These are phyloP conservation scores for Charaxes varanes DNA, from an alignment of 1,140 invertebrate genomes.

Conservation along the genomic window DNA sequence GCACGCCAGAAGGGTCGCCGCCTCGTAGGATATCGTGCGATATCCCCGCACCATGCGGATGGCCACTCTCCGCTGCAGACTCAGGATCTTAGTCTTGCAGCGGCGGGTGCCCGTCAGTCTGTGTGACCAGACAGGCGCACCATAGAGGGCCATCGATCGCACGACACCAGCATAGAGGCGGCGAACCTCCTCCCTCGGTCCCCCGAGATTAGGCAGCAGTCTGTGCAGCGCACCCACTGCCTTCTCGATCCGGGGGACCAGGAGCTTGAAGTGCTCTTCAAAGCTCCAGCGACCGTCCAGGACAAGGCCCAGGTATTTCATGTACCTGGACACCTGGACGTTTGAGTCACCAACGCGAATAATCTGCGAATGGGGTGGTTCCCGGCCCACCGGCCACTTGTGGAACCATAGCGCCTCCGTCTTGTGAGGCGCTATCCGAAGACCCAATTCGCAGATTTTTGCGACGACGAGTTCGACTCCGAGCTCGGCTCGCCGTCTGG, in stretches of 20 bases:
- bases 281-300: conserved; percentile 2
- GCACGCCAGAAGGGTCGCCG: too few relatives aligned
- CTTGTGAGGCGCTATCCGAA: neutral
- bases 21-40: too few relatives aligned
- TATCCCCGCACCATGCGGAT: too few relatives aligned
- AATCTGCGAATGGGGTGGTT: too few relatives aligned
- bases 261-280: neutral
- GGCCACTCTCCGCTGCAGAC: too few relatives aligned
- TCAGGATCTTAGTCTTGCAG: neutral
- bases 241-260: neutral
- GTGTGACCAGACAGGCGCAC: conserved; percentile 4
- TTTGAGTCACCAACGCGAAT: too few relatives aligned
- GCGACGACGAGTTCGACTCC: conserved; percentile 1
- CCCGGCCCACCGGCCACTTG: neutral
- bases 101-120: neutral
- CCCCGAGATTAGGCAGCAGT: conserved; percentile 4
- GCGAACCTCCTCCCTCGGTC: neutral
- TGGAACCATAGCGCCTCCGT: conserved; percentile 5
- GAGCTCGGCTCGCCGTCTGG: neutral
- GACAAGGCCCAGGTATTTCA: conserved; percentile 6
- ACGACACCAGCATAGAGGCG: conserved; percentile 6
- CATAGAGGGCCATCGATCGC: conserved; percentile 4
- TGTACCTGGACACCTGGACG: too few relatives aligned
- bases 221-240: conserved; percentile 1
- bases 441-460: too few relatives aligned